Conservation (phyloP, 1,140 invertebrate species). For the Zaprionus gabonicus region DNA sequence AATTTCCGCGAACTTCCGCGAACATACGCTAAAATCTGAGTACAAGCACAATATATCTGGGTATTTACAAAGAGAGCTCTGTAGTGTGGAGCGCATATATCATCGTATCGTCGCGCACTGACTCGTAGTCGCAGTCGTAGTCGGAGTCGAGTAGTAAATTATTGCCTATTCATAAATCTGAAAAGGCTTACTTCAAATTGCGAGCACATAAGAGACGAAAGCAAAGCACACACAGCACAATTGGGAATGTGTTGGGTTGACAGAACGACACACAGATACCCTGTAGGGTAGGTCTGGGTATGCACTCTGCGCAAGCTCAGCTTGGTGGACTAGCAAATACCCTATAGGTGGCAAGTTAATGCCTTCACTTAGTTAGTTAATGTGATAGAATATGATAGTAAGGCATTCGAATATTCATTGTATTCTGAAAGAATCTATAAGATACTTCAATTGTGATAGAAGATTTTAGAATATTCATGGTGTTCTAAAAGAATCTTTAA, state of each 20-base stretch:
- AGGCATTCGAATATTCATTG: too few species aligned
- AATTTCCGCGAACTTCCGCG: slow-evolving; percentile 29
- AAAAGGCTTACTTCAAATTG: slow-evolving; percentile 21
- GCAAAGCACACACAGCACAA: slow-evolving; percentile 13
- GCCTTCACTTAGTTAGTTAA: too few species aligned
- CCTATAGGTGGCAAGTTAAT: neutral
- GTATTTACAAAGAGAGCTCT: slow-evolving; percentile 1
- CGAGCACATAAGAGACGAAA: slow-evolving; percentile 27
- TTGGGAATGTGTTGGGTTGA: neutral
- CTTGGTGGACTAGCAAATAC: neutral
- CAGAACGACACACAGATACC: slow-evolving; percentile 1
- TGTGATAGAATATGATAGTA: too few species aligned
- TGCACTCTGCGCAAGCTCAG: neutral
- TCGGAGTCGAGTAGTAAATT: slow-evolving; percentile 18
- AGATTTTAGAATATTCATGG: too few species aligned
- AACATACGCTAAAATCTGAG: slow-evolving; percentile 1
- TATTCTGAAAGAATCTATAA: too few species aligned
- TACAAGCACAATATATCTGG: neutral
- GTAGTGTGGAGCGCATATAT: neutral
- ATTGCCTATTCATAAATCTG: slow-evolving; percentile 45
- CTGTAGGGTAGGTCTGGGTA: slow-evolving; percentile 15
- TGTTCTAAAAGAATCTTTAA: too few species aligned
- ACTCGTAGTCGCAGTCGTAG: neutral
- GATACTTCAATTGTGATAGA: too few species aligned
- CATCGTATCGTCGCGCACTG: slow-evolving; percentile 15